Evolutionary conservation across 1,140 invertebrate species (phyloP), one percentile per base, ranked within the genome.

Genomic region (Bombus balteatus): DNA sequence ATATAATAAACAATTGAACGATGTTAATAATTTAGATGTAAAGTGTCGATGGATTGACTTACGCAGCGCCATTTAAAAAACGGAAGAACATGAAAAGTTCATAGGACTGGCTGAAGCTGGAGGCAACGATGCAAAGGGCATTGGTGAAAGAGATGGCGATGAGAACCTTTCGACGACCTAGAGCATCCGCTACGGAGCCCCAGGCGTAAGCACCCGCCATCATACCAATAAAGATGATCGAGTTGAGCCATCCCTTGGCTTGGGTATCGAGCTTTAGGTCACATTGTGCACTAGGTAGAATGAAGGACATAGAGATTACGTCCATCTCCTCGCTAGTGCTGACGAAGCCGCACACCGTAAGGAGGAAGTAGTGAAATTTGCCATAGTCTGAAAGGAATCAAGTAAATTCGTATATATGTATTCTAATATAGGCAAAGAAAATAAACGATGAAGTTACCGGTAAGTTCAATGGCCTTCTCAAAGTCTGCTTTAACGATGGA

Each of bases 241-340:
- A 97, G 94, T 98, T 98, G 84, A 98, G 97, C 97, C 97, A 98
- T 95, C 98, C 97, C 96, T 98, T 99, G 74, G 98, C 97, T 78
- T 97, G 96, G 32, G 98, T 98, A 90, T 97, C 97, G 92, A 99
- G 96, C 70, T 98, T 95, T 91, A 99, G 96, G 95, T 99, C 98
- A 96, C 98, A 98, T 95, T 98, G 97, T 77, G 98, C 98, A 88
- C 98, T 98, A 62, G 98, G 98, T 72, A 99, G 95, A 92, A 99
- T 98, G 96, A 99, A 99, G 79, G 98, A 98, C 97, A 98, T 98
- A 74, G 98, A 98, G 91, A 98, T 98, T 94, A 99, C 97, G 95
- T 99, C 98, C 96, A 99, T 98, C 95, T 99, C 98, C 96, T 99
- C 98, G 93, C 98, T 98, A 70, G 98, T 98, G 95, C 98, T 98